Conservation (phyloP, 1,140 invertebrate genomes). For the Hylyphantes graminicola region DNA sequence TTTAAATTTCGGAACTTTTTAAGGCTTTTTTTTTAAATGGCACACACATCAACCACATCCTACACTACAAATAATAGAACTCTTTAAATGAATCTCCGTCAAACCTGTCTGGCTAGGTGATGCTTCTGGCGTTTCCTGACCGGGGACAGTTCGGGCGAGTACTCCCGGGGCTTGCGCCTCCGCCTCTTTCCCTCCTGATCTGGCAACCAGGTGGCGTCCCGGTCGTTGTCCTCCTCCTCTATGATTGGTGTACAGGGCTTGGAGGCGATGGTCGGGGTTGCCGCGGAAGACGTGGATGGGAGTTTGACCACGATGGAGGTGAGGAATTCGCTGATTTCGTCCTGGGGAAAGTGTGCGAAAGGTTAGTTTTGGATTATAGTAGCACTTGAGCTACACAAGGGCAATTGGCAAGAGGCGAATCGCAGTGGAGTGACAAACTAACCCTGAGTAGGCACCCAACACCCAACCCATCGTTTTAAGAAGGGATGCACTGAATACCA, state of each 20-base stretch:
- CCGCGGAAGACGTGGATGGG: slow-evolving; percentile 7
- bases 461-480: too few species aligned
- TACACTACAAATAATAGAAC: background rate
- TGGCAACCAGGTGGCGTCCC: background rate
- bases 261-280: background rate
- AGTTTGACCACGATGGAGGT: slow-evolving; percentile 30
- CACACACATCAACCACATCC: background rate
- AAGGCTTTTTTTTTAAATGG: background rate
- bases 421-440: too few species aligned
- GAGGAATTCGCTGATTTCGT: slow-evolving; percentile 56
- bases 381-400: too few species aligned
- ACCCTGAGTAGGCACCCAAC: too few species aligned
- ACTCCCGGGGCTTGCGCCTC: slow-evolving; percentile 36
- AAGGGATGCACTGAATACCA: background rate
- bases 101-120: slow-evolving; percentile 36
- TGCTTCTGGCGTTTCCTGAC: slow-evolving; percentile 24
- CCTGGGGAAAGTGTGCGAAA: slow-evolving; percentile 45
- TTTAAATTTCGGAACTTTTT: too few species aligned
- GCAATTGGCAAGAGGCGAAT: too few species aligned
- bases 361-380: too few species aligned
- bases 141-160: slow-evolving; percentile 35
- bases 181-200: slow-evolving; percentile 40
- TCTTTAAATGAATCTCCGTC: background rate
- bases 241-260: slow-evolving; percentile 38
- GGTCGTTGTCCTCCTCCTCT: background rate